Base-by-base conservation (phyloP, 2,888 invertebrate species). In the Temnothorax rugatulus region DNA sequence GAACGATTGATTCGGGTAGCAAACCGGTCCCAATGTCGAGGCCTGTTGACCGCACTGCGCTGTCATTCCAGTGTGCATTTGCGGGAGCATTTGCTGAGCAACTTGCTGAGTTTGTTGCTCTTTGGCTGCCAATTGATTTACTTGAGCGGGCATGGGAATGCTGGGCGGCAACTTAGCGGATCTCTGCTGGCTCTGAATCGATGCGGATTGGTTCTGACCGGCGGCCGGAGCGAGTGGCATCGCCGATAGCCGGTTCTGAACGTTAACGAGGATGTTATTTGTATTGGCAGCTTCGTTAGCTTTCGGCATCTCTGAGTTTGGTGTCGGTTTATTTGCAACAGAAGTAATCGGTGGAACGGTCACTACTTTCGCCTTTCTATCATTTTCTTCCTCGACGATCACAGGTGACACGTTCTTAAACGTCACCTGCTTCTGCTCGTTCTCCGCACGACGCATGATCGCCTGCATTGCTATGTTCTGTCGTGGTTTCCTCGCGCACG, bases 381-480 rank as follows among this genome's bases (percentile, higher is more conserved):
- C 89, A 8, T 25, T 84, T 64, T 91, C 86, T 73, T 94, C 93
- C 52, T 93, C 93, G 5, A 92, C 88, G 38, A 91, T 91, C 25
- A 93, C 91, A 2, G 94, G 94, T 0, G 94, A 94, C 9, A 93
- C 87, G 71, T 94, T 94, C 75, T 93, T 94, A 44, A 94, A 94
- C 11, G 94, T 94, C 54, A 94, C 94, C 95, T 97, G 97, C 93
- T 97, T 97, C 91, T 96, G 97, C 66, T 95, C 96, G 88, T 96
- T 97, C 93, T 97, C 97, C 89, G 97, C 96, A 86, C 97, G 97
- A 87, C 97, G 95, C 95, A 97, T 96, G 92, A 97, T 97, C 86
- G 97, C 97, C 83, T 97, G 97, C 96, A 98, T 96, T 0, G 98
- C 98, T 66, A 98, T 97, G 94, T 98, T 98, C 92, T 97, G 97